Percentiles rank a stretch among this genome's conserved stretches.
phyloP scores from a whole-genome alignment of 2,113 vertebrate genomes.

The Catharus bicknelli region DNA sequence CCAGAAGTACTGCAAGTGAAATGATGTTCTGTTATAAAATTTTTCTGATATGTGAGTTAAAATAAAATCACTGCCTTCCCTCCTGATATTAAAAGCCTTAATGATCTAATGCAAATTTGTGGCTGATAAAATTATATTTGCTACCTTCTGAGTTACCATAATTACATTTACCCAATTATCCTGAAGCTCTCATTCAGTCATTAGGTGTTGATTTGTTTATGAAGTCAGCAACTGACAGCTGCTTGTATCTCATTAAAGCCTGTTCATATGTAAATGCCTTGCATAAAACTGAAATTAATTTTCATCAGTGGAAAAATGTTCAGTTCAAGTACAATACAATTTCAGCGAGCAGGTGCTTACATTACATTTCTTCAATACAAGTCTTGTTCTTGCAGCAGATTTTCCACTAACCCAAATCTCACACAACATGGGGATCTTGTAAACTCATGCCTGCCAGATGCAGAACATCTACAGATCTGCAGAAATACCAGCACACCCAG shows the following conservation, averaged over 20 bases:
- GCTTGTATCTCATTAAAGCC: slow-evolving; percentile 77
- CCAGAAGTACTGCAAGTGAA: neutral
- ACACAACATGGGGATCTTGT: neutral
- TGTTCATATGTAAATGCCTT: slow-evolving; percentile 78
- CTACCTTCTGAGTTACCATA: slow-evolving; percentile 72
- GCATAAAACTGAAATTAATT: slow-evolving; percentile 80
- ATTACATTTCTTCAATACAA: slow-evolving; percentile 18
- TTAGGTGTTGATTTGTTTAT: slow-evolving; percentile 83
- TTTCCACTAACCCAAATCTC: neutral
- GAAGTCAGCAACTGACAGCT: slow-evolving; percentile 77
- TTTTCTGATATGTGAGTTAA: slow-evolving; percentile 37
- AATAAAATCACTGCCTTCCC: slow-evolving; percentile 44
- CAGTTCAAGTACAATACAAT: slow-evolving; percentile 61
- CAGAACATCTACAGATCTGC: slow-evolving; percentile 19
- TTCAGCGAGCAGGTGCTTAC: slow-evolving; percentile 60
- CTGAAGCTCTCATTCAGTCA: slow-evolving; percentile 71
- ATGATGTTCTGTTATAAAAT: neutral
- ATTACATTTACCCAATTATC: slow-evolving; percentile 79
- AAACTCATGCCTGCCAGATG: neutral
- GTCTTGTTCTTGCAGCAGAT: neutral
- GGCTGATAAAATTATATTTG: slow-evolving; percentile 69
- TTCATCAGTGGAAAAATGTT: slow-evolving; percentile 70
- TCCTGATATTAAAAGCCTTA: slow-evolving; percentile 47
- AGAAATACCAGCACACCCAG: neutral
- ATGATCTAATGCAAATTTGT: slow-evolving; percentile 66